Conservation (phyloP, 1,140 invertebrate genomes). For the Nasonia vitripennis region DNA sequence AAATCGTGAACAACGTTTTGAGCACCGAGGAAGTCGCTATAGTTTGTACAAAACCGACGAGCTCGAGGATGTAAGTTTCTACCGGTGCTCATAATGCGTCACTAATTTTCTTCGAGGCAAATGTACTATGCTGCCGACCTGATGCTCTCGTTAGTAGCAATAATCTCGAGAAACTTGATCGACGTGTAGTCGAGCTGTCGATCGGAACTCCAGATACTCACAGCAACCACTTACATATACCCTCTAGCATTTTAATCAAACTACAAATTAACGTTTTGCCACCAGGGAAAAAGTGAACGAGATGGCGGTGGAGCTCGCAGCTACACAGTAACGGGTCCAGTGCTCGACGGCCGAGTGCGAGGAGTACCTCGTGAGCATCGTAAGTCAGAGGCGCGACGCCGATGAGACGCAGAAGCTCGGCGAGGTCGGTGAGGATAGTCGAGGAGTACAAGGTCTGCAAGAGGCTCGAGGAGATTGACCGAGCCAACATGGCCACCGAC, state of each 20-base stretch:
- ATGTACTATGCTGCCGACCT: too few species aligned
- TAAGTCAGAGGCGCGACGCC: constrained; percentile 85
- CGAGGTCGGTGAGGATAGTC: constrained; percentile 81
- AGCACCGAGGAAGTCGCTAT: constrained; percentile 87
- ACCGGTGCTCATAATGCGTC: neutral
- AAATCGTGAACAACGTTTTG: constrained; percentile 91
- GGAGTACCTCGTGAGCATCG: constrained; percentile 84
- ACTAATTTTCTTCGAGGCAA: constrained; percentile 3
- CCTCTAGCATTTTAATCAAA: too few species aligned
- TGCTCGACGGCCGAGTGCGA: constrained; percentile 79
- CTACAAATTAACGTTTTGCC: neutral
- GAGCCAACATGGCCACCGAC: constrained; percentile 84
- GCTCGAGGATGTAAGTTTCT: constrained; percentile 83
- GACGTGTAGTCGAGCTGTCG: too few species aligned
- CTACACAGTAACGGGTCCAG: constrained; percentile 79
- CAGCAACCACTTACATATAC: too few species aligned
- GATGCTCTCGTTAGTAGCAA: too few species aligned
- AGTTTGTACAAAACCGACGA: constrained; percentile 90
- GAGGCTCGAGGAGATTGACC: constrained; percentile 85
- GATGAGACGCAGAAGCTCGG: constrained; percentile 82
- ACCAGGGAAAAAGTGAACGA: constrained; percentile 83
- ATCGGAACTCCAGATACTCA: too few species aligned
- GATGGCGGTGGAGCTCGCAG: constrained; percentile 87
- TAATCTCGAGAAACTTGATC: too few species aligned
- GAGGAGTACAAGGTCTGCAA: constrained; percentile 88